These are phyloP conservation scores for Gambusia holbrooki DNA, from an alignment of 2,113 vertebrate genomes.

Conservation along the genomic window DNA sequence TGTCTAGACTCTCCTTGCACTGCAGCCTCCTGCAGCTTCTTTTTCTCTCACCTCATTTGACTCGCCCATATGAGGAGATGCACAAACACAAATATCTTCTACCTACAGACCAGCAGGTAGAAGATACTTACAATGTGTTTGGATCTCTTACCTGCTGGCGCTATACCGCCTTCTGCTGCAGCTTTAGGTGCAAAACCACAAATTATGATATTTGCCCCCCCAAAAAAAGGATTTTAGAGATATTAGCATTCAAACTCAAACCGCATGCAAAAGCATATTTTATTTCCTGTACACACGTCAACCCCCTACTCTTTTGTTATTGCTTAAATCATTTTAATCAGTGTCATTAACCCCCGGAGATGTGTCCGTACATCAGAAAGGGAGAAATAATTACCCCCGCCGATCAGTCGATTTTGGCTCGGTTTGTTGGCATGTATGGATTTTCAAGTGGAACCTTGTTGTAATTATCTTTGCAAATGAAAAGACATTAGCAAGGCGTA, in stretches of 20 bases:
- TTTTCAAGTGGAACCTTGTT: conserved; percentile 70
- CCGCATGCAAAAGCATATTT: conserved; percentile 46
- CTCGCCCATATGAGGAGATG: conserved; percentile 28
- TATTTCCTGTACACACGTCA: conserved; percentile 44
- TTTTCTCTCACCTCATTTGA: conserved; percentile 8
- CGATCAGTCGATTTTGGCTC: conserved; percentile 59
- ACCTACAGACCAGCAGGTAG: conserved; percentile 21
- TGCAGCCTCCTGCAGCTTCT: conserved; percentile 36
- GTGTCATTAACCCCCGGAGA: conserved; percentile 49
- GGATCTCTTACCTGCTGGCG: conserved; percentile 11
- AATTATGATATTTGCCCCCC: conserved; percentile 55
- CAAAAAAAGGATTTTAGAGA: conserved; percentile 12
- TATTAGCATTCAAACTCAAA: conserved; percentile 50
- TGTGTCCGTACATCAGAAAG: conserved; percentile 42
- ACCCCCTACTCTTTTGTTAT: conserved; percentile 48
- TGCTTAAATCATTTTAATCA: conserved; percentile 37
- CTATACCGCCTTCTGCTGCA: conserved; percentile 11
- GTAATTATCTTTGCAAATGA: conserved; percentile 80
- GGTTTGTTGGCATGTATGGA: conserved; percentile 59
- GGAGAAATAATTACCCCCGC: conserved; percentile 52
- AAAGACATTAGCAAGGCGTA: conserved; percentile 73
- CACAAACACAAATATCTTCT: not conserved
- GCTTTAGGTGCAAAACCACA: conserved; percentile 55
- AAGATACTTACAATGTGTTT: conserved; percentile 20
- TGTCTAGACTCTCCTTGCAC: conserved; percentile 59